Conservation (phyloP, 2,797 vertebrate genomes). For the Halcyon leucocephala region DNA sequence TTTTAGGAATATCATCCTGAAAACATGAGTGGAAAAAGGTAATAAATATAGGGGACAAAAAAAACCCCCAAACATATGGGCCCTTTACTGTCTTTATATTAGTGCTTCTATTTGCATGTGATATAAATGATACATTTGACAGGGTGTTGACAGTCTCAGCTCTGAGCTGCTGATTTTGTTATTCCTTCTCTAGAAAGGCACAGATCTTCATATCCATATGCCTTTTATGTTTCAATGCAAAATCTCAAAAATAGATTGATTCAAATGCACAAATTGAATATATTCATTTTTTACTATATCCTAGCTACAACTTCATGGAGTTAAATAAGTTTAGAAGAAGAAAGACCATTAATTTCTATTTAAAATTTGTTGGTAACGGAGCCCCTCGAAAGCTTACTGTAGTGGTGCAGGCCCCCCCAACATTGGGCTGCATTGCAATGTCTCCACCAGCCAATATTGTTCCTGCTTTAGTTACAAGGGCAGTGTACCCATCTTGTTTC, state of each 20-base stretch:
- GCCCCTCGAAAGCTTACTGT: not conserved
- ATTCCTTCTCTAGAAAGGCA: not conserved
- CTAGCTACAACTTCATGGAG: not conserved
- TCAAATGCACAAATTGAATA: not conserved
- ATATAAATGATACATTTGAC: slow-evolving; percentile 35
- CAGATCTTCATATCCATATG: slow-evolving; percentile 45
- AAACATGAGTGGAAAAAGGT: not conserved
- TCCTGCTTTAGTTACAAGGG: not conserved
- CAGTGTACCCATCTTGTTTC: not conserved
- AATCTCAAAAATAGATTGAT: not conserved
- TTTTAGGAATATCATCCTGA: not conserved
- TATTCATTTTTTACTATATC: not conserved
- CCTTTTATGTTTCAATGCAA: slow-evolving; percentile 18
- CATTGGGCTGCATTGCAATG: too few species aligned
- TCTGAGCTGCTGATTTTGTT: slow-evolving; percentile 13
- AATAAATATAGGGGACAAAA: not conserved
- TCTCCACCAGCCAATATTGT: not conserved
- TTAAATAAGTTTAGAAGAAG: not conserved
- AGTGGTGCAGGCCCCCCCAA: not conserved
- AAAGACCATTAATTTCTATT: not conserved
- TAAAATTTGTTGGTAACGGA: not conserved
- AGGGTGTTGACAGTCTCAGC: slow-evolving; percentile 35
- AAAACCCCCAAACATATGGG: slow-evolving; percentile 6
- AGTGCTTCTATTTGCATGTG: not conserved
- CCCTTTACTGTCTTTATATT: slow-evolving; percentile 35